Base-by-base conservation (phyloP, 2,888 invertebrate genomes). In the Hypsopygia costalis region DNA sequence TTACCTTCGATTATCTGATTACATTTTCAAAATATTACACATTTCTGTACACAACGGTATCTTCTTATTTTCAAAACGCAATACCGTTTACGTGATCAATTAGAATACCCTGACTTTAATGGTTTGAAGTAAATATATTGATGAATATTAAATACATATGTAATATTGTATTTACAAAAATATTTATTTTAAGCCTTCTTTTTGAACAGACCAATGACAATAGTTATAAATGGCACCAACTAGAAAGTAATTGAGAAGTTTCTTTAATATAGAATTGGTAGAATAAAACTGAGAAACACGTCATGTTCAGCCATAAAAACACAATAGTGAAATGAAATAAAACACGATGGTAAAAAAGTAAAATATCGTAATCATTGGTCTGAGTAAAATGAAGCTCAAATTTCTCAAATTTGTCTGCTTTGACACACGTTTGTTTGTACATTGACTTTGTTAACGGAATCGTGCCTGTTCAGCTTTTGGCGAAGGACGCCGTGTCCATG, bases 91-190 rank as follows among this genome's bases (percentile, higher is more conserved):
- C 25, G 7, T 6, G 51, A 52, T 52, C 65, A 61, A 51, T 53
- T 46, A 47, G 51, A 54, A 59, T 69, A 73, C 68, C 70, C 67
- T 71, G 69, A 67, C 56, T 16, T 55, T 61, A 66, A 67, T 51
- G 58, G 64, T 65, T 65, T 63, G 63, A 62, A 49, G 59, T 61
- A 67, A 64, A 67, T 64, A 52, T 55, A 54, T 59, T 51, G 60
- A 62, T 47, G 58, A 58, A n/a, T n/a, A n/a, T n/a, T 58, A 57
- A 64, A 65, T 62, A 61, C 62, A 53, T 50, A 55, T 56, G 41
- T 67, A 69, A 72, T 69, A 75, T 65, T 75, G 74, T 78, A 78
- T 78, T 77, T 78, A 78, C 75, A 78, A 78, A 78, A 78, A 78
- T 78, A 78, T 74, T 55, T 62, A 11, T 40, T 41, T 35, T 38